phyloP scores from a whole-genome alignment of 2,888 invertebrate genomes.

The Heliconius hortense region DNA sequence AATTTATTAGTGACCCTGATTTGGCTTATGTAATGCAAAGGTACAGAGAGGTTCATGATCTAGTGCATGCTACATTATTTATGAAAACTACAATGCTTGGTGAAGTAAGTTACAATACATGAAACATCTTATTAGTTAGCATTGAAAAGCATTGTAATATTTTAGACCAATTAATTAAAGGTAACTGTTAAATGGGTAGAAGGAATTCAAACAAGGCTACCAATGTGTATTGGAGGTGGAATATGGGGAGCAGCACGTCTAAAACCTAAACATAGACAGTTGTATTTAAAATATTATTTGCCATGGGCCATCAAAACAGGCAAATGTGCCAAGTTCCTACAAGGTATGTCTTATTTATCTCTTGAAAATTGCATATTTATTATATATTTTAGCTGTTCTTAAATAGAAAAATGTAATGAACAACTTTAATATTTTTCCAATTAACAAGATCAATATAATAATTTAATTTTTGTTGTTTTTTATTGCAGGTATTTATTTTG shows the following conservation, averaged over 20 bases:
- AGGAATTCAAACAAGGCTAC: slow-evolving; percentile 95
- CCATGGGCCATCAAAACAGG: slow-evolving; percentile 94
- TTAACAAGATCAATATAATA: not conserved
- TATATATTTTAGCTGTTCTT: not conserved
- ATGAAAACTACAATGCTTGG: slow-evolving; percentile 97
- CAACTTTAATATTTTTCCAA: not conserved
- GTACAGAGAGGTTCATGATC: slow-evolving; percentile 98
- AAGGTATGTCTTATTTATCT: slow-evolving; percentile 76
- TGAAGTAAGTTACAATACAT: slow-evolving; percentile 74
- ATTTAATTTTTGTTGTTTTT: slow-evolving; percentile 23
- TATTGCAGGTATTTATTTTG: slow-evolving; percentile 88
- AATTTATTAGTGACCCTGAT: slow-evolving; percentile 94
- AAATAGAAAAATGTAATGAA: not conserved
- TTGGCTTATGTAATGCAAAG: slow-evolving; percentile 98
- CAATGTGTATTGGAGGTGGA: slow-evolving; percentile 97
- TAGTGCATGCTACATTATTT: slow-evolving; percentile 93
- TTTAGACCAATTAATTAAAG: slow-evolving; percentile 68
- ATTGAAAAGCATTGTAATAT: slow-evolving; percentile 1
- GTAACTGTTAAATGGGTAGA: slow-evolving; percentile 99
- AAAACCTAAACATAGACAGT: slow-evolving; percentile 90
- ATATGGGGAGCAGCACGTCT: slow-evolving; percentile 95
- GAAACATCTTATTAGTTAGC: not conserved
- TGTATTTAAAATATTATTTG: slow-evolving; percentile 89
- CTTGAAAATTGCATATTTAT: not conserved
- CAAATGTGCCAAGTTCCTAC: slow-evolving; percentile 87